Evolutionary conservation across 1,140 invertebrate species (phyloP).

Genomic region (Oscheius sp.): DNA sequence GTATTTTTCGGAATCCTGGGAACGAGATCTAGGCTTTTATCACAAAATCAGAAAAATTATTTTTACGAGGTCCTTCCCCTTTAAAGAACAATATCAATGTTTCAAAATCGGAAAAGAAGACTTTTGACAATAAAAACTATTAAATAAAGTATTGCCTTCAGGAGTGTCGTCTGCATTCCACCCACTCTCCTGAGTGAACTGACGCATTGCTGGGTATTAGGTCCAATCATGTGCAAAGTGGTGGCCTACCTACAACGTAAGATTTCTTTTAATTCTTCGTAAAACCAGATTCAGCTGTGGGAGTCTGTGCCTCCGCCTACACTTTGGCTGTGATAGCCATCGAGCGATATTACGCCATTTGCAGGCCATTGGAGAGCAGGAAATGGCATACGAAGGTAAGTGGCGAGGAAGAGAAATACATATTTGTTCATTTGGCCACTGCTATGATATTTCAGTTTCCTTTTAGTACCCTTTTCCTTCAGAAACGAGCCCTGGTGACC

Average conservation of each 20-base stretch:
- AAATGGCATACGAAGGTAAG: conserved; percentile 77
- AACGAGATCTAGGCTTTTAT: too few species aligned
- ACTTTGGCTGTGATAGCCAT: conserved; percentile 83
- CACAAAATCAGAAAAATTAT: too few species aligned
- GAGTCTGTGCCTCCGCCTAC: conserved; percentile 45
- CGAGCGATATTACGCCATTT: conserved; percentile 86
- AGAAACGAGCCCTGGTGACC: conserved; percentile 37
- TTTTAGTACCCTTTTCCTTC: neutral
- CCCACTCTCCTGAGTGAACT: conserved; percentile 39
- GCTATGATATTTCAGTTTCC: neutral
- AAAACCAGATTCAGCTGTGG: conserved; percentile 38
- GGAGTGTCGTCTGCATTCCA: conserved; percentile 42
- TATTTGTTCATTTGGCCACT: too few species aligned
- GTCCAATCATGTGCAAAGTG: conserved; percentile 44
- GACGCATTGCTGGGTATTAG: conserved; percentile 42
- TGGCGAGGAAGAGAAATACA: too few species aligned
- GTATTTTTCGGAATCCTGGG: too few species aligned
- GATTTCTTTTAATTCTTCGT: conserved; percentile 4
- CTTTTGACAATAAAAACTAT: too few species aligned
- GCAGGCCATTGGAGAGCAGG: conserved; percentile 76
- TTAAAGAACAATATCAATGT: too few species aligned
- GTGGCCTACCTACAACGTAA: conserved; percentile 45
- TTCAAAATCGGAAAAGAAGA: too few species aligned
- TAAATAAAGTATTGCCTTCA: too few species aligned
- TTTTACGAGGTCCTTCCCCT: too few species aligned